These are phyloP conservation scores for Bergia puertoricense DNA, from an alignment of 92 coral and sea anemone genomes.

Conservation along the genomic window DNA sequence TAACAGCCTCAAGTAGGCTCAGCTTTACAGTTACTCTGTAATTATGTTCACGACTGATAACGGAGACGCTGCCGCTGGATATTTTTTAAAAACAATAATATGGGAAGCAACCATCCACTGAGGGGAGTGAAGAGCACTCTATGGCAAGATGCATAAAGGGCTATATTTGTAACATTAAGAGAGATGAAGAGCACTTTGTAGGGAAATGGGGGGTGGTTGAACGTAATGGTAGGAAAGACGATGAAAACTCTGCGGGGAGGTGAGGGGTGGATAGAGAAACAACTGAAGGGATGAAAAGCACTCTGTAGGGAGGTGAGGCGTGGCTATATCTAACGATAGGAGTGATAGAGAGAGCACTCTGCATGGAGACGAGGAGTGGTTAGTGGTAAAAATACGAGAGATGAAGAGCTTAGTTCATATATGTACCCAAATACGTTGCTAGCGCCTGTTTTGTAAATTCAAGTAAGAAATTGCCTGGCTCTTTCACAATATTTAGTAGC, in stretches of 20 bases:
- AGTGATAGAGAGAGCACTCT: too few relatives aligned
- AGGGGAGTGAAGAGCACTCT: slow-evolving; percentile 54
- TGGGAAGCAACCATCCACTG: slow-evolving; percentile 61
- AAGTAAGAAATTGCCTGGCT: too few relatives aligned
- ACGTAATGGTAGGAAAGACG: background rate
- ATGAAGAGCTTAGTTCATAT: slow-evolving; percentile 20
- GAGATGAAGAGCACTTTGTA: background rate
- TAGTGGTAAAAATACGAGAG: slow-evolving; percentile 25
- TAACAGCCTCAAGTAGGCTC: slow-evolving; percentile 31
- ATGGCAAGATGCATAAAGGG: slow-evolving; percentile 52
- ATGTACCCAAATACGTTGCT: too few relatives aligned
- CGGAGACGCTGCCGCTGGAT: slow-evolving; percentile 59
- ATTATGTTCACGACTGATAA: slow-evolving; percentile 60
- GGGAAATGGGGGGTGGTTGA: background rate
- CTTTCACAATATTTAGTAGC: too few relatives aligned
- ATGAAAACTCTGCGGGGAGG: background rate
- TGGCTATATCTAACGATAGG: too few relatives aligned
- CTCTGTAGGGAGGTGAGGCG: too few relatives aligned
- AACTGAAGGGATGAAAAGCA: too few relatives aligned
- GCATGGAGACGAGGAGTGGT: background rate
- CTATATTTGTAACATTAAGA: background rate
- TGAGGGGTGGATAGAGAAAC: too few relatives aligned
- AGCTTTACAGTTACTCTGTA: slow-evolving; percentile 49
- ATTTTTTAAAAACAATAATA: slow-evolving; percentile 11
- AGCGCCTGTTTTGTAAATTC: too few relatives aligned